These are phyloP conservation scores for Dicroscelio sp. DNA, from an alignment of 2,888 invertebrate genomes.

Conservation along the genomic window DNA sequence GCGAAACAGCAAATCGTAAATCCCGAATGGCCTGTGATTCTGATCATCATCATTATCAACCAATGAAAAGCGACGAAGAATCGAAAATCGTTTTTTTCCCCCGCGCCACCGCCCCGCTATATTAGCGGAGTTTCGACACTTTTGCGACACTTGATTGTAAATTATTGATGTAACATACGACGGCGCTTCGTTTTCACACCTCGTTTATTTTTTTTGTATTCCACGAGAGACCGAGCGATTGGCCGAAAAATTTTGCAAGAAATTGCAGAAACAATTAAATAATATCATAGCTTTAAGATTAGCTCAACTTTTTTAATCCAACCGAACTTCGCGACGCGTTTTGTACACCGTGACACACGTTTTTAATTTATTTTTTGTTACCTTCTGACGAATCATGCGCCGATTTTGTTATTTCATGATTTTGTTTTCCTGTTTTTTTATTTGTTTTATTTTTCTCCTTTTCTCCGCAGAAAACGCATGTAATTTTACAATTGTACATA, in stretches of 20 bases:
- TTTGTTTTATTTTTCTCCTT: slow-evolving; percentile 45
- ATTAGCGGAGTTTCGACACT: slow-evolving; percentile 47
- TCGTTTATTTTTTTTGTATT: slow-evolving; percentile 46
- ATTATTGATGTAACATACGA: slow-evolving; percentile 21
- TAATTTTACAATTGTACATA: slow-evolving; percentile 52
- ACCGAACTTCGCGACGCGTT: slow-evolving; percentile 3
- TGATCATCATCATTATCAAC: background rate
- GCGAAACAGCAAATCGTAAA: slow-evolving; percentile 90
- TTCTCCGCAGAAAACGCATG: background rate
- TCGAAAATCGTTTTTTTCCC: too few species aligned
- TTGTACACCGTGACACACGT: slow-evolving; percentile 6
- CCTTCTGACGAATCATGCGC: too few species aligned
- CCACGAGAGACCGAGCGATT: background rate
- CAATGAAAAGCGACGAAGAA: too few species aligned
- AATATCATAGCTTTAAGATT: slow-evolving; percentile 58
- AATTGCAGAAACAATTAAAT: too few species aligned
- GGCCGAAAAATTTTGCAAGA: too few species aligned
- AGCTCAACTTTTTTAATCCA: slow-evolving; percentile 64
- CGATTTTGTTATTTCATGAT: too few species aligned
- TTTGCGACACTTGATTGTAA: background rate
- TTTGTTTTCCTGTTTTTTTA: too few species aligned
- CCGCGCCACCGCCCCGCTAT: too few species aligned
- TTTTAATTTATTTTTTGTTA: too few species aligned
- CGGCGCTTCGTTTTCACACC: slow-evolving; percentile 34
- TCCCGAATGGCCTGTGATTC: slow-evolving; percentile 77